Evolutionary conservation across 2,888 invertebrate species (phyloP).

Genomic region (Melieria omissa): DNA sequence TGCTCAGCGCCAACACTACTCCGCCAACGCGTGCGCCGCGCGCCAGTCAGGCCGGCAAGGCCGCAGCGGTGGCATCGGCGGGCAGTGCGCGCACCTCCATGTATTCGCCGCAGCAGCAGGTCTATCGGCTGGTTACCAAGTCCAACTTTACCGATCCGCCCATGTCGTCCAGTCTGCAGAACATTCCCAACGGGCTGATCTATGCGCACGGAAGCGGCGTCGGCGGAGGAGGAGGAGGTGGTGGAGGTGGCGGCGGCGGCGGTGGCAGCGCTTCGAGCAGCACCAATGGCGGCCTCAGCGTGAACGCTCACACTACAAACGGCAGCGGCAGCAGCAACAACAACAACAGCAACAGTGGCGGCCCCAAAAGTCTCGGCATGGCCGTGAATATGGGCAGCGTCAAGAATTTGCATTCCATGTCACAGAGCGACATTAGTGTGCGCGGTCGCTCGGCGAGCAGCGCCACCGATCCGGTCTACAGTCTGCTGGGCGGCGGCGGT

Average conservation of each 20-base stretch:
- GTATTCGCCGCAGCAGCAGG: conserved; percentile 65
- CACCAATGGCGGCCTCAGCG: conserved; percentile 48
- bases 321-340: conserved; percentile 43
- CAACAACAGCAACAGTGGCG: conserved; percentile 28
- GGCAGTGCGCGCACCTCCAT: conserved; percentile 56
- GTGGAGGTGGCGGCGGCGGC: conserved; percentile 44
- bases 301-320: conserved; percentile 48
- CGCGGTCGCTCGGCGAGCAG: conserved; percentile 51
- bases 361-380: conserved; percentile 48
- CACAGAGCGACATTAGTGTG: conserved; percentile 62
- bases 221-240: conserved; percentile 45
- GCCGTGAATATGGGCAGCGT: conserved; percentile 58
- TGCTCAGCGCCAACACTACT: conserved; percentile 52
- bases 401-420: conserved; percentile 63
- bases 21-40: conserved; percentile 64
- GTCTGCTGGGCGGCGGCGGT: conserved; percentile 42
- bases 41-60: conserved; percentile 55
- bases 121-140: conserved; percentile 63
- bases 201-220: conserved; percentile 55
- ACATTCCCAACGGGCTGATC: conserved; percentile 66
- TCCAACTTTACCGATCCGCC: conserved; percentile 65
- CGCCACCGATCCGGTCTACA: conserved; percentile 44
- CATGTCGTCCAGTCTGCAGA: conserved; percentile 67
- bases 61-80: conserved; percentile 39
- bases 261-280: conserved; percentile 47